phyloP scores from a whole-genome alignment of 2,113 vertebrate genomes.

The Raja brachyura region DNA sequence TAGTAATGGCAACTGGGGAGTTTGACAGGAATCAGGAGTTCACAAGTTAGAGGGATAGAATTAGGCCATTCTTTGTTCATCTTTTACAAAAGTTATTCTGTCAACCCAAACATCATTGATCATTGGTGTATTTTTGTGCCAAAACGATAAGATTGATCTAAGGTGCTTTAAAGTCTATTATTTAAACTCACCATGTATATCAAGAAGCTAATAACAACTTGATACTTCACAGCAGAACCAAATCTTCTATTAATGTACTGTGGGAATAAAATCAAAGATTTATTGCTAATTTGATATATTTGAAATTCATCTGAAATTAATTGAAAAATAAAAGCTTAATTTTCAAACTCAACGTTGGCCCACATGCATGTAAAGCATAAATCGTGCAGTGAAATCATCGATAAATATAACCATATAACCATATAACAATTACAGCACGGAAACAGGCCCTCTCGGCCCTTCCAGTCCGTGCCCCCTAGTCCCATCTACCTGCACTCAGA shows the following conservation, averaged over 20 bases:
- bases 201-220: background rate
- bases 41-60: too few relatives aligned
- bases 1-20: too few relatives aligned
- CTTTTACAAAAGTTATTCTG: background rate
- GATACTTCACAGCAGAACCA: conserved; percentile 17
- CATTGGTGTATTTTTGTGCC: background rate
- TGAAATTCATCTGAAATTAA: background rate
- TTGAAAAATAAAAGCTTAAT: background rate
- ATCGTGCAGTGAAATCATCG: background rate
- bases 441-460: too few relatives aligned
- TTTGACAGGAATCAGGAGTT: too few relatives aligned
- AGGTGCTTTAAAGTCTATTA: background rate
- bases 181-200: conserved; percentile 6
- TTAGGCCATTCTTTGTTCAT: too few relatives aligned
- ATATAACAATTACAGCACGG: too few relatives aligned
- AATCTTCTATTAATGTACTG: conserved; percentile 28
- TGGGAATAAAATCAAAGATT: background rate
- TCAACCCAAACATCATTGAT: too few relatives aligned
- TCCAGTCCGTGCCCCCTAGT: too few relatives aligned
- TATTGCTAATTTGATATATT: background rate
- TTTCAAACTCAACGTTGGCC: background rate
- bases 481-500: too few relatives aligned
- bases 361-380: background rate
- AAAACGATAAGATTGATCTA: background rate
- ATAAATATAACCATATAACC: too few relatives aligned